Conservation (phyloP, 2,888 invertebrate species). For the Keiferia lycopersicella region DNA sequence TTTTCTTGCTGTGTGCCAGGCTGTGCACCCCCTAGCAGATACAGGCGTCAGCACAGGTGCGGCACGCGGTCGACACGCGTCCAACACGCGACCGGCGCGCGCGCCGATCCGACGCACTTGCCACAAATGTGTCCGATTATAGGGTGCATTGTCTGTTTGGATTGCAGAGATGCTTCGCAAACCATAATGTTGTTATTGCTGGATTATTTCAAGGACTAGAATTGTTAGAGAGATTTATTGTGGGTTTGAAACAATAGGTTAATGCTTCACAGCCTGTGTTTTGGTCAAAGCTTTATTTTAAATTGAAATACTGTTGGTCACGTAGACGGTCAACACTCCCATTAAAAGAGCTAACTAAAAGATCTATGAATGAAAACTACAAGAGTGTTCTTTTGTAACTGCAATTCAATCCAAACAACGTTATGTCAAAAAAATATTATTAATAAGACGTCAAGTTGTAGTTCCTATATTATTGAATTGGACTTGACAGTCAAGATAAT, state of each 20-base stretch:
- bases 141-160: conserved; percentile 54
- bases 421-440: no score
- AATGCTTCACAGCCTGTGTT: no score
- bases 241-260: background rate
- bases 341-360: no score
- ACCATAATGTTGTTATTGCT: conserved; percentile 58
- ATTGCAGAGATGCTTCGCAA: conserved; percentile 50
- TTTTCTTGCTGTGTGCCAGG: background rate
- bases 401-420: no score
- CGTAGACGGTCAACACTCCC: no score
- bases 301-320: no score
- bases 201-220: conserved; percentile 27
- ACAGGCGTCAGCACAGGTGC: conserved; percentile 21
- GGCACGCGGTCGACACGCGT: conserved; percentile 67
- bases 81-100: conserved; percentile 50
- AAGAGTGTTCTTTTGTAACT: no score
- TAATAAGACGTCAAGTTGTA: no score
- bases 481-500: no score
- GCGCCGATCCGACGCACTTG: conserved; percentile 69
- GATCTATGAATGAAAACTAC: no score
- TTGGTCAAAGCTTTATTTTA: no score
- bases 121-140: conserved; percentile 56
- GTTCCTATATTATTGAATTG: no score
- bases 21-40: background rate
- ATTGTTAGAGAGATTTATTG: background rate